Conservation (phyloP, 2,797 vertebrate genomes). For the Ataeniobius toweri region DNA sequence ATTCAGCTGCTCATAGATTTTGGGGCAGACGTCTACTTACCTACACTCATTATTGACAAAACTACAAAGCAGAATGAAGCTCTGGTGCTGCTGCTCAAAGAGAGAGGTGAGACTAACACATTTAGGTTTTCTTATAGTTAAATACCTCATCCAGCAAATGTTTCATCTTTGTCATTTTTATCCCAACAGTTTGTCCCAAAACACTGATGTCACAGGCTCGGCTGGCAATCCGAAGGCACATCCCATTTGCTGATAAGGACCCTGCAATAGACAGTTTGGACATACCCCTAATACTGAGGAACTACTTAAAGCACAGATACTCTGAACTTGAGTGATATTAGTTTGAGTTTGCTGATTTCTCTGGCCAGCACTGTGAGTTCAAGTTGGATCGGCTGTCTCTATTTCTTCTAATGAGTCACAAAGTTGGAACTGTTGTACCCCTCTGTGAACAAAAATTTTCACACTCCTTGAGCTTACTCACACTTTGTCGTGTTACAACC, state of each 20-base stretch:
- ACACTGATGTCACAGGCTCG: conserved; percentile 91
- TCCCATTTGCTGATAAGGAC: conserved; percentile 65
- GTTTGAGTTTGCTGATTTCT: neutral
- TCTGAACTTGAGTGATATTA: conserved; percentile 38
- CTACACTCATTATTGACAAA: conserved; percentile 72
- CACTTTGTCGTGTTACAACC: neutral
- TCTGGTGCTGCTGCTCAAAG: conserved; percentile 83
- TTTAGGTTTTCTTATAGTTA: neutral
- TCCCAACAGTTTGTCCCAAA: conserved; percentile 83
- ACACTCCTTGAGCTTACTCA: neutral
- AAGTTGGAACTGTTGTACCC: neutral
- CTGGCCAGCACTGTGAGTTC: neutral
- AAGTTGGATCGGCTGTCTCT: neutral
- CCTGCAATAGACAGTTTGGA: conserved; percentile 74
- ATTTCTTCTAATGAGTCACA: neutral
- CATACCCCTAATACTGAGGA: conserved; percentile 84
- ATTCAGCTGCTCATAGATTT: conserved; percentile 92
- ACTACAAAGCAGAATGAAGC: conserved; percentile 77
- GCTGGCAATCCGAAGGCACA: conserved; percentile 79
- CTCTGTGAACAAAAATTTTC: neutral
- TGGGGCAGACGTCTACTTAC: conserved; percentile 90
- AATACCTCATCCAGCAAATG: neutral
- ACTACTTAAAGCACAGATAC: conserved; percentile 84
- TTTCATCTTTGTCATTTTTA: conserved; percentile 3
- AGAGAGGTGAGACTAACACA: conserved; percentile 83